Percentiles rank a stretch among this genome's conserved stretches.
Evolutionary conservation across 2,888 invertebrate genomes (phyloP).

Genomic region (Cerastoderma edule): DNA sequence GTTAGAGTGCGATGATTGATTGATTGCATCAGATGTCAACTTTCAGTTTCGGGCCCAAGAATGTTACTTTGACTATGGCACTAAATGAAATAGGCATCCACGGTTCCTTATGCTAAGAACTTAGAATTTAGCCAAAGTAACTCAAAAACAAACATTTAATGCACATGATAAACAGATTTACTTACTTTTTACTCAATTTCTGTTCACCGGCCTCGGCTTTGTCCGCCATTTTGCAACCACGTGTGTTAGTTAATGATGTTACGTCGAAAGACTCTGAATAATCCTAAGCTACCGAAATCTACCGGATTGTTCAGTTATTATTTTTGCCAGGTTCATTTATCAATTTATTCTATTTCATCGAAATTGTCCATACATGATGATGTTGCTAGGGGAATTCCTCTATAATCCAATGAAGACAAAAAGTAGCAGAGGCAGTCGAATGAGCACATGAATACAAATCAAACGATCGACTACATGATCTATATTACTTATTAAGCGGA

Average conservation of each 20-base stretch:
- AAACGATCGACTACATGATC: too few species aligned
- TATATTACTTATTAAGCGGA: too few species aligned
- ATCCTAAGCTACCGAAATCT: too few species aligned
- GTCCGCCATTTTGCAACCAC: conserved; percentile 35
- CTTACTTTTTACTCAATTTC: conserved; percentile 65
- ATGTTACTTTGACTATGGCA: not conserved
- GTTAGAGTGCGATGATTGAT: too few species aligned
- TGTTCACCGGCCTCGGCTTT: conserved; percentile 57
- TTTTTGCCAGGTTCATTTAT: too few species aligned
- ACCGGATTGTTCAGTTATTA: too few species aligned
- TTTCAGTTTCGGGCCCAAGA: conserved; percentile 1
- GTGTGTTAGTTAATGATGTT: not conserved
- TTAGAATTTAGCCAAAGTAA: not conserved
- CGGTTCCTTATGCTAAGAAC: not conserved
- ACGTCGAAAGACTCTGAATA: not conserved
- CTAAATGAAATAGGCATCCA: not conserved
- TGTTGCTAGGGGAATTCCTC: too few species aligned
- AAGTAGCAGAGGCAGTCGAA: too few species aligned
- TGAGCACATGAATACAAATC: too few species aligned
- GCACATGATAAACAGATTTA: not conserved
- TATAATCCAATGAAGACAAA: too few species aligned
- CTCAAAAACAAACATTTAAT: not conserved
- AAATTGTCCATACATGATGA: too few species aligned
- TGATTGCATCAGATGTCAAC: conserved; percentile 23
- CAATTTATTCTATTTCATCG: too few species aligned